Conservation (phyloP, 2,888 invertebrate species). For the Malacosoma neustria region DNA sequence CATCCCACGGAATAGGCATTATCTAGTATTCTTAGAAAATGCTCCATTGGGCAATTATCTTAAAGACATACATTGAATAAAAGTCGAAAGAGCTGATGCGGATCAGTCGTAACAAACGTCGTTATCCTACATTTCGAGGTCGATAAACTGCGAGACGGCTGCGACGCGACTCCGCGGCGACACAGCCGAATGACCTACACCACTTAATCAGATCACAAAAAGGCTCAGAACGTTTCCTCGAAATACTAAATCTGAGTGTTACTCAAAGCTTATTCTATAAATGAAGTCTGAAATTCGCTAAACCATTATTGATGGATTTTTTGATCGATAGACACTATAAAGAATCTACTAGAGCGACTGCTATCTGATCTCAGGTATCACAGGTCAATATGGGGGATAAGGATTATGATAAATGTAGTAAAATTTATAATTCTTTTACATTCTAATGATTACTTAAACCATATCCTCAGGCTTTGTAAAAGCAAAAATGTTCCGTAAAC, state of each 20-base stretch:
- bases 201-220: conserved; percentile 35
- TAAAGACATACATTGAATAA: conserved; percentile 46
- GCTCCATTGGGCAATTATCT: conserved; percentile 36
- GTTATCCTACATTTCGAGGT: conserved; percentile 66
- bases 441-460: too few species aligned
- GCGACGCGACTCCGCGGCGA: conserved; percentile 42
- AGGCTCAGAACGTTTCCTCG: conserved; percentile 8
- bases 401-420: too few species aligned
- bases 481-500: conserved; percentile 3
- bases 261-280: too few species aligned
- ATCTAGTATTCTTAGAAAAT: not conserved
- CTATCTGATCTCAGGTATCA: too few species aligned
- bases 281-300: too few species aligned
- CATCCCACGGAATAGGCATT: not conserved
- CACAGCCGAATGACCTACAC: conserved; percentile 41
- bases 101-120: conserved; percentile 52
- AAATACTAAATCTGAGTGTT: too few species aligned
- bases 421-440: too few species aligned
- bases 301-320: too few species aligned
- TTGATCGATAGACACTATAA: too few species aligned
- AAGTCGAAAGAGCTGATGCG: conserved; percentile 39
- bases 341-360: too few species aligned
- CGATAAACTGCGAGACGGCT: conserved; percentile 47
- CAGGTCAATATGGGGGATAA: too few species aligned
- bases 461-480: not conserved